phyloP scores from a whole-genome alignment of 1,140 invertebrate genomes.

The Campoletis sonorensis region DNA sequence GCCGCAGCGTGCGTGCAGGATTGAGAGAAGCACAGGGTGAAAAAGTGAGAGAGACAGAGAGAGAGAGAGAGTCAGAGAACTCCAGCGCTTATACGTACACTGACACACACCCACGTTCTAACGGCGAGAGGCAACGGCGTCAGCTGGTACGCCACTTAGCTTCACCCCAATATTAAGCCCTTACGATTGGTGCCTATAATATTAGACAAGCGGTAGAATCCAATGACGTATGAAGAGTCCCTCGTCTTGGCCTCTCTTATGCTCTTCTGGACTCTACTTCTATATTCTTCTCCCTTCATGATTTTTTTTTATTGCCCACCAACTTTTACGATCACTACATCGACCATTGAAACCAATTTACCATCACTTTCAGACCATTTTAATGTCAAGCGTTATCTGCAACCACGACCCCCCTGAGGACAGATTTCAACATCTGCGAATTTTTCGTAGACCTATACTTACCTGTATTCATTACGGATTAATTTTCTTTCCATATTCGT shows the following conservation, averaged over 20 bases:
- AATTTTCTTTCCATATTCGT: not conserved
- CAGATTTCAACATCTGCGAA: not conserved
- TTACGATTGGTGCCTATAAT: constrained; percentile 76
- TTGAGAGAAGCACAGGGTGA: constrained; percentile 53
- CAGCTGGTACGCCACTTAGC: constrained; percentile 77
- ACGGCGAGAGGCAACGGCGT: constrained; percentile 64
- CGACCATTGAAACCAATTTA: constrained; percentile 40
- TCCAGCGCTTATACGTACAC: constrained; percentile 15
- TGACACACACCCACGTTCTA: not conserved
- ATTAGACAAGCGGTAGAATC: constrained; percentile 74
- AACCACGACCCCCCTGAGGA: not conserved
- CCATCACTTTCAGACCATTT: constrained; percentile 32
- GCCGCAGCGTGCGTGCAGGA: constrained; percentile 74
- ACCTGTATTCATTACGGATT: not conserved
- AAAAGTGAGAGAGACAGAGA: constrained; percentile 10
- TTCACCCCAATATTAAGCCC: constrained; percentile 77
- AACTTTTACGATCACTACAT: constrained; percentile 38
- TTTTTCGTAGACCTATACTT: not conserved
- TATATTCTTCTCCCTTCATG: constrained; percentile 22
- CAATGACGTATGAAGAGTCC: constrained; percentile 69
- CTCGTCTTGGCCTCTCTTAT: not conserved
- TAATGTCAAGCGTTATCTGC: constrained; percentile 12
- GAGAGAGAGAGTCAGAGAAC: constrained; percentile 8
- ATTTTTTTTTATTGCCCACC: constrained; percentile 24
- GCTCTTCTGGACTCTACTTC: constrained; percentile 18